Conservation (phyloP, 1,140 invertebrate species). For the Formica exsecta region DNA sequence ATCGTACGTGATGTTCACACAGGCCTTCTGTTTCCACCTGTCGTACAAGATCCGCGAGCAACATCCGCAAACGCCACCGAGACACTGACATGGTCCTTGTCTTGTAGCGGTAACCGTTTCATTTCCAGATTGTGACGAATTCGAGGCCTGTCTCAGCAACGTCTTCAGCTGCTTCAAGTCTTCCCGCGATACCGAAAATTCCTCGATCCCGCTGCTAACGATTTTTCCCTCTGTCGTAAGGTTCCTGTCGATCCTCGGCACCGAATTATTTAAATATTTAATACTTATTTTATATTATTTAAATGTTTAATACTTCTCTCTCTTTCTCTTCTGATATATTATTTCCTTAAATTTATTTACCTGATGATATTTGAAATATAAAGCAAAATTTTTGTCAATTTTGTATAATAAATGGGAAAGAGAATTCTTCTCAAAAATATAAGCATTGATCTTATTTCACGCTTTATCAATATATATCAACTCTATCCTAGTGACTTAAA, state of each 20-base stretch:
- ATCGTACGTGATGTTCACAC: constrained; percentile 91
- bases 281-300: not conserved
- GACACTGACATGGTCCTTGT: constrained; percentile 88
- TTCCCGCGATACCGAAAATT: not conserved
- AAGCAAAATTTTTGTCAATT: constrained; percentile 1
- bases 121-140: constrained; percentile 21
- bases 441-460: no score
- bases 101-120: constrained; percentile 65
- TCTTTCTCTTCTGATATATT: not conserved
- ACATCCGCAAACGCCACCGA: constrained; percentile 88
- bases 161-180: not conserved
- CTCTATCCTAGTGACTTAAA: no score
- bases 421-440: not conserved
- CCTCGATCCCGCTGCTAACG: not conserved
- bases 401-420: not conserved
- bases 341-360: not conserved
- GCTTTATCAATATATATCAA: not conserved
- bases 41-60: constrained; percentile 89
- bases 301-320: no score
- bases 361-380: not conserved
- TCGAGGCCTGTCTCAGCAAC: constrained; percentile 51
- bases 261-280: not conserved
- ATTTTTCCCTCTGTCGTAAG: not conserved
- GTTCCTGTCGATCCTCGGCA: not conserved
- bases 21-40: constrained; percentile 90